Evolutionary conservation across 2,113 vertebrate species (phyloP), one percentile per base, ranked within the genome.

Genomic region (Gadus chalcogrammus): DNA sequence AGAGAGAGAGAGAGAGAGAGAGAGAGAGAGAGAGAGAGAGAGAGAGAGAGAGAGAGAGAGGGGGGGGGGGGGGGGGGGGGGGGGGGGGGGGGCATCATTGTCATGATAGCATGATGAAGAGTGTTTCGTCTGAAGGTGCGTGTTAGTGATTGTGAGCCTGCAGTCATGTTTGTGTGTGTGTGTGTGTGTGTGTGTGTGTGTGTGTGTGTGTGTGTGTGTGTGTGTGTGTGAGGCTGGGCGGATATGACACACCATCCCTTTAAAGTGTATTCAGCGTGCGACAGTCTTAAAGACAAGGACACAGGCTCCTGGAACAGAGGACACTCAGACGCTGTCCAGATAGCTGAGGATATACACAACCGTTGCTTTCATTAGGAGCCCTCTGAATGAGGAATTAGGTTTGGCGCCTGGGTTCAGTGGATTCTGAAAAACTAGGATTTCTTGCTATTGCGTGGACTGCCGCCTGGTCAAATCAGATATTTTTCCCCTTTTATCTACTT

Each of bases 201-300:
- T 72, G 66, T 24, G 58, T 61, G 24, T n/a, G 65, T 73, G 67
- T 64, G 55, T 67, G 35, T 62, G 62, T 52, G 8, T 48, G 42
- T 13, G 0, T 48, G 42, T 13, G 9, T 48, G 1, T 7, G 24
- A 35, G 0, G 31, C 4, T 65, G 83, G 66, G 77, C 85, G 84
- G 84, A 88, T 83, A 88, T 88, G 86, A 85, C 1, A 48, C n/a
- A 11, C 67, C 82, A 89, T 89, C 87, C 3, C 20, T 79, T 72
- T n/a, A 18, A 68, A 83, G 74, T 62, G 86, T 89, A 85, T 88
- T 64, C 76, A 67, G 64, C 73, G 6, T 68, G 71, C 69, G 0
- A 61, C 78, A 78, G 73, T 82, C 74, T 81, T 69, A 61, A 76
- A 82, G 77, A 82, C 79, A 85, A 82, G 84, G 85, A 85, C 85